Evolutionary conservation across 2,797 vertebrate genomes (phyloP).

Genomic region (Myioborus miniatus): DNA sequence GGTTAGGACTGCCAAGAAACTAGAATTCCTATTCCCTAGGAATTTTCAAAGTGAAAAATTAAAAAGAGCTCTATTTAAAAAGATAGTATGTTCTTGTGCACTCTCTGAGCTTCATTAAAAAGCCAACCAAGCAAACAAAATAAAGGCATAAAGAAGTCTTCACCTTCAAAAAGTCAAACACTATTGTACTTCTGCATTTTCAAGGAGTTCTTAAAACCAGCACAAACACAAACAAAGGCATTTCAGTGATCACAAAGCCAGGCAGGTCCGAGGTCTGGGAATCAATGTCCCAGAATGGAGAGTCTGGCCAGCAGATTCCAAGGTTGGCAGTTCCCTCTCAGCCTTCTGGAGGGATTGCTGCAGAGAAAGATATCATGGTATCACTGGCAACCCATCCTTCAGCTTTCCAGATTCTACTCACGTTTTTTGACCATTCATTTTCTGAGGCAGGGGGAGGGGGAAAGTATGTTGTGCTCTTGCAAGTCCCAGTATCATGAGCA

Average conservation of each 20-base stretch:
- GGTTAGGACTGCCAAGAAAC: neutral
- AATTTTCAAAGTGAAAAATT: neutral
- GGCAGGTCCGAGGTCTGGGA: neutral
- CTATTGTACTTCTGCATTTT: neutral
- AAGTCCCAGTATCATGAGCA: neutral
- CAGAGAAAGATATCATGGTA: neutral
- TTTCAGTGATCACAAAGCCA: neutral
- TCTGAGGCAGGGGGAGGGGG: accelerated
- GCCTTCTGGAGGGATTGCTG: neutral
- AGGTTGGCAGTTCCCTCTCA: neutral
- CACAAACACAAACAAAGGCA: too few species aligned
- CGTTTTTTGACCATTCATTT: neutral
- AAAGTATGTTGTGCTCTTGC: neutral
- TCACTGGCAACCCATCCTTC: neutral
- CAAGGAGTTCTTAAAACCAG: neutral
- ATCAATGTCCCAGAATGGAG: accelerated
- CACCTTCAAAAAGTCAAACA: neutral
- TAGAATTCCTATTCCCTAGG: neutral
- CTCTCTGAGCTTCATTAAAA: neutral
- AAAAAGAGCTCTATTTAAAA: neutral
- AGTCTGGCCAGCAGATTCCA: neutral
- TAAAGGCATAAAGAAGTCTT: neutral
- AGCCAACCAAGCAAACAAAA: neutral
- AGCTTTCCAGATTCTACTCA: neutral
- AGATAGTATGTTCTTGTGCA: accelerated